Conservation (phyloP, 2,888 invertebrate genomes). For the Flabesymbios commensalis region DNA sequence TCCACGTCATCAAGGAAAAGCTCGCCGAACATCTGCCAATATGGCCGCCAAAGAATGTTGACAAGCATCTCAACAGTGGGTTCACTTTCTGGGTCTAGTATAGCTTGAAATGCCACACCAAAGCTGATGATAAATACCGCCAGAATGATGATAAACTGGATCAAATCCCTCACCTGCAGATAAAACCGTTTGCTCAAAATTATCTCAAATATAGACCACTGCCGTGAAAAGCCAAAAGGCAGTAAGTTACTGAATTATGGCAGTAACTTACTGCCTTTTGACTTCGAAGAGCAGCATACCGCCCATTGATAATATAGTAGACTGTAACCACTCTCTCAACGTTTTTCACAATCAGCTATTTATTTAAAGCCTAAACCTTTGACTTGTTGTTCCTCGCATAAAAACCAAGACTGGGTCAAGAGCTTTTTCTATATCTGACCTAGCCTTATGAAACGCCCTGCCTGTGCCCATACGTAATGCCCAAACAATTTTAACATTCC, state of each 20-base stretch:
- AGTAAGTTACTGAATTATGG: background rate
- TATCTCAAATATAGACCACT: background rate
- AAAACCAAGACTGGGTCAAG: too few relatives aligned
- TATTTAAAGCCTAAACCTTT: too few relatives aligned
- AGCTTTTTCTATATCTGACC: too few relatives aligned
- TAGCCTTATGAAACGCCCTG: too few relatives aligned
- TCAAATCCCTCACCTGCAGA: conserved; percentile 22
- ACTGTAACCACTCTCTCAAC: too few relatives aligned
- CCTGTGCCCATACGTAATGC: too few relatives aligned
- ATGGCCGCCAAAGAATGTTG: conserved; percentile 24
- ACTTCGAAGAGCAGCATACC: background rate
- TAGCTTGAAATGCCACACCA: conserved; percentile 28
- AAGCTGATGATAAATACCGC: conserved; percentile 25
- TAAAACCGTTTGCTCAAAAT: background rate
- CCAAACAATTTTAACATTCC: too few relatives aligned
- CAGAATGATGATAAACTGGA: conserved; percentile 24
- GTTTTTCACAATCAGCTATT: too few relatives aligned
- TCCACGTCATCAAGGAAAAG: conserved; percentile 20
- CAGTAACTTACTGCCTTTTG: background rate
- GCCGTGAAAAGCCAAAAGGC: background rate
- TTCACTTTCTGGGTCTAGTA: conserved; percentile 16
- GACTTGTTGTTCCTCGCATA: too few relatives aligned
- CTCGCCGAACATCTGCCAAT: conserved; percentile 31
- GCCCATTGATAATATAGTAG: background rate
- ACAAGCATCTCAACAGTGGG: conserved; percentile 11